phyloP scores from a whole-genome alignment of 2,888 invertebrate species.

The Morinoia aosen region DNA sequence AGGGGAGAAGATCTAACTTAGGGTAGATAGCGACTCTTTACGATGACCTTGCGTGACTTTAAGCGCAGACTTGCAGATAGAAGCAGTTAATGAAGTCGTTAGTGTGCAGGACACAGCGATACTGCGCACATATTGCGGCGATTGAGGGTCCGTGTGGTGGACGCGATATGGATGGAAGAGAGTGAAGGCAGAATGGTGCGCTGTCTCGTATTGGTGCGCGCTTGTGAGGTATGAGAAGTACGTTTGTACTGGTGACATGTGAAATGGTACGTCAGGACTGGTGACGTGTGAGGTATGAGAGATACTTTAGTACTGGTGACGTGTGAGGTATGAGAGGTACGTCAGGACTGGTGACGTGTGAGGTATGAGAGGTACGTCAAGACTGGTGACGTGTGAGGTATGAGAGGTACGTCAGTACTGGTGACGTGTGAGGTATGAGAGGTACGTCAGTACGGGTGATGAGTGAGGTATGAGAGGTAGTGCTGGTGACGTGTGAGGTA shows the following conservation, averaged over 20 bases:
- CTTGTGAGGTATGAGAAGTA: background rate
- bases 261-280: background rate
- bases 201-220: no score
- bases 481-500: no score
- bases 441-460: no score
- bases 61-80: background rate
- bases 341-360: no score
- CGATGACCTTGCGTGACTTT: conserved; percentile 7
- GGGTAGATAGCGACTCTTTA: background rate
- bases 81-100: background rate
- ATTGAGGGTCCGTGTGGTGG: background rate
- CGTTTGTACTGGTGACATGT: background rate
- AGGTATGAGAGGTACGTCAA: no score
- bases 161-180: background rate
- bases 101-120: background rate
- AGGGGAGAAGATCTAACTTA: background rate
- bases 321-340: background rate
- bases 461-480: no score
- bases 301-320: background rate
- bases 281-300: background rate
- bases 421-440: no score
- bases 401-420: no score
- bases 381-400: no score
- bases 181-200: background rate
- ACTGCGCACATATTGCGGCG: background rate